Conservation (phyloP, 2,113 vertebrate genomes). For the Rhea pennata region DNA sequence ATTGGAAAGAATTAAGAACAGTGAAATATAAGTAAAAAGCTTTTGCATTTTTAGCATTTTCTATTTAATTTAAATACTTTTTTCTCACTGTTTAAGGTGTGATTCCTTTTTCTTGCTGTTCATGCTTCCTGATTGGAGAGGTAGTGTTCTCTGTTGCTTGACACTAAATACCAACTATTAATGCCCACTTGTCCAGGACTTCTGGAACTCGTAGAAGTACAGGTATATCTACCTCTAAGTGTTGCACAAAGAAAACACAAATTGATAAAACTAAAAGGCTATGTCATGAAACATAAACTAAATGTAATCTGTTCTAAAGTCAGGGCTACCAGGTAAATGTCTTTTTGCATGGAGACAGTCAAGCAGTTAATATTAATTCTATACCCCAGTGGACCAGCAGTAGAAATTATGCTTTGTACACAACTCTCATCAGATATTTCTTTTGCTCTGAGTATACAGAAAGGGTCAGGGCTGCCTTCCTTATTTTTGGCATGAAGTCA, state of each 20-base stretch:
- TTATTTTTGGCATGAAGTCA: conserved; percentile 39
- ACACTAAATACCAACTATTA: conserved; percentile 28
- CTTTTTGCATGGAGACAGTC: conserved; percentile 23
- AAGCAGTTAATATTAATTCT: conserved; percentile 54
- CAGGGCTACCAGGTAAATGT: conserved; percentile 23
- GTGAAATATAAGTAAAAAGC: not conserved
- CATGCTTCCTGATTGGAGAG: conserved; percentile 4
- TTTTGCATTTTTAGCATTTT: not conserved
- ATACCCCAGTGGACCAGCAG: not conserved
- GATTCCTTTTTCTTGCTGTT: not conserved
- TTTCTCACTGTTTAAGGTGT: not conserved
- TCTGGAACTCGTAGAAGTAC: not conserved
- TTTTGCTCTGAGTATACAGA: conserved; percentile 34
- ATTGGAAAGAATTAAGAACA: conserved; percentile 27
- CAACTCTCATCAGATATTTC: conserved; percentile 21
- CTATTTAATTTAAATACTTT: not conserved
- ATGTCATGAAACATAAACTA: conserved; percentile 50
- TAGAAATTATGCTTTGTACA: not conserved
- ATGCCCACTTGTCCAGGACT: conserved; percentile 21
- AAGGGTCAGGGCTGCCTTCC: conserved; percentile 32
- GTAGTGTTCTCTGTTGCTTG: conserved; percentile 27
- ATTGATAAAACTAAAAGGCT: conserved; percentile 36
- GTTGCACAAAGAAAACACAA: conserved; percentile 29
- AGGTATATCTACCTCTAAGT: conserved; percentile 36
- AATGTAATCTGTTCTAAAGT: conserved; percentile 49